A percentile compares a stretch with the other conserved stretches of the same genome.
These are phyloP conservation scores for Lacanobia oleracea DNA, from an alignment of 2,888 invertebrate species.

Conservation along the genomic window DNA sequence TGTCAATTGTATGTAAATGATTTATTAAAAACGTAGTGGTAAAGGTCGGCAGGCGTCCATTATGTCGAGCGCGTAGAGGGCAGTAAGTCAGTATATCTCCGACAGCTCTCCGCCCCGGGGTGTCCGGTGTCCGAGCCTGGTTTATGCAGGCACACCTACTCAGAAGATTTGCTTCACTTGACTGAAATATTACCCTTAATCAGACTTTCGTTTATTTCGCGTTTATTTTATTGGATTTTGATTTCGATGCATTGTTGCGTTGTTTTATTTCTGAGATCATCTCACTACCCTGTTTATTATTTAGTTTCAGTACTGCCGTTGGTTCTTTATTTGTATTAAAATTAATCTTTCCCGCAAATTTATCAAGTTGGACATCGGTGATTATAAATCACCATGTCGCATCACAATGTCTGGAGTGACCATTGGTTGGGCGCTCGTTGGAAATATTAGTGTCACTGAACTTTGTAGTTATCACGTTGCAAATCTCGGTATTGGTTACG, in stretches of 20 bases:
- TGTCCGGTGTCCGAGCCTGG: conserved; percentile 77
- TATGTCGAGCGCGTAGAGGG: conserved; percentile 59
- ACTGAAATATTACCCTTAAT: conserved; percentile 80
- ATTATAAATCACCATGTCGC: conserved; percentile 45
- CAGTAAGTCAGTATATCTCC: conserved; percentile 74
- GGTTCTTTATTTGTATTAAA: conserved; percentile 26
- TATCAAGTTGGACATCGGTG: conserved; percentile 36
- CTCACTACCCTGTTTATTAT: conserved; percentile 37
- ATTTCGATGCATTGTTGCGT: conserved; percentile 61
- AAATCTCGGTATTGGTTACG: conserved; percentile 71
- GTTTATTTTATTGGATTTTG: conserved; percentile 70
- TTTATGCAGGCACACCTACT: conserved; percentile 80
- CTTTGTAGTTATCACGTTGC: conserved; percentile 68
- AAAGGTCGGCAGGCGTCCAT: conserved; percentile 58
- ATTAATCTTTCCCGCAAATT: conserved; percentile 22
- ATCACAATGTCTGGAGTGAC: conserved; percentile 32
- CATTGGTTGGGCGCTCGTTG: conserved; percentile 39
- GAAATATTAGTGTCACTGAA: conserved; percentile 61
- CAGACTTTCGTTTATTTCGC: conserved; percentile 71
- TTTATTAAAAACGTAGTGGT: conserved; percentile 60
- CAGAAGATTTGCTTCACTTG: conserved; percentile 76
- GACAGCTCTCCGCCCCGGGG: conserved; percentile 78
- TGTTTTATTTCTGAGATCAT: conserved; percentile 55
- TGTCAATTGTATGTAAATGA: conserved; percentile 64
- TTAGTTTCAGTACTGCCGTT: conserved; percentile 13